Percentiles rank a stretch among this genome's conserved stretches.
Evolutionary conservation across 2,797 vertebrate species (phyloP).

Genomic region (Naso thynnoides): DNA sequence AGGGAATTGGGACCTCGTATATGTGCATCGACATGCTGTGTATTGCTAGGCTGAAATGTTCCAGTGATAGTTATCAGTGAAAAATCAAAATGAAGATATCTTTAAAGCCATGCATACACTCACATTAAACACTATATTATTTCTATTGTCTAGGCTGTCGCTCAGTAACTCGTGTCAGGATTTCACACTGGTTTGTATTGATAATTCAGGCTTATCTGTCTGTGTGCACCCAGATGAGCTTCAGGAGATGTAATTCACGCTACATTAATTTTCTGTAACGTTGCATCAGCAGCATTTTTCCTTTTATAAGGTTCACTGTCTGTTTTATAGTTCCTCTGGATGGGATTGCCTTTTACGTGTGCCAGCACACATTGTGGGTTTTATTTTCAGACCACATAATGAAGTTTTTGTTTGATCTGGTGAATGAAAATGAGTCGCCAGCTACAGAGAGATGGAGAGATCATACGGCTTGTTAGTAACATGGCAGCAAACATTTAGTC

Average conservation of each 20-base stretch:
- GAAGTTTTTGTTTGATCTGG: conserved; percentile 23
- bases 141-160: conserved; percentile 7
- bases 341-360: conserved; percentile 29
- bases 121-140: not conserved
- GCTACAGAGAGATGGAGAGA: conserved; percentile 22
- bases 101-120: not conserved
- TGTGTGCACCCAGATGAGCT: conserved; percentile 41
- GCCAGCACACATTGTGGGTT: conserved; percentile 45
- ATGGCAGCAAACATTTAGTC: conserved; percentile 4
- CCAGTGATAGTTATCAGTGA: not conserved
- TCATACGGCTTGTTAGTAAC: conserved; percentile 1
- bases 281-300: conserved; percentile 49
- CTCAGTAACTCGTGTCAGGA: conserved; percentile 23
- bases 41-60: not conserved
- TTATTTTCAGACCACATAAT: conserved; percentile 28
- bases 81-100: not conserved
- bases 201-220: conserved; percentile 54
- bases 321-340: conserved; percentile 44
- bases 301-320: conserved; percentile 23
- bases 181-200: conserved; percentile 37
- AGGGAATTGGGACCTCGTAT: conserved; percentile 76
- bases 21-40: conserved; percentile 57
- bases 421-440: conserved; percentile 18
- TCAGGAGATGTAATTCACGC: conserved; percentile 51
- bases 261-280: conserved; percentile 54